Evolutionary conservation across 2,888 invertebrate genomes (phyloP), one percentile per base, ranked within the genome.

Genomic region (Catocala fraxini): DNA sequence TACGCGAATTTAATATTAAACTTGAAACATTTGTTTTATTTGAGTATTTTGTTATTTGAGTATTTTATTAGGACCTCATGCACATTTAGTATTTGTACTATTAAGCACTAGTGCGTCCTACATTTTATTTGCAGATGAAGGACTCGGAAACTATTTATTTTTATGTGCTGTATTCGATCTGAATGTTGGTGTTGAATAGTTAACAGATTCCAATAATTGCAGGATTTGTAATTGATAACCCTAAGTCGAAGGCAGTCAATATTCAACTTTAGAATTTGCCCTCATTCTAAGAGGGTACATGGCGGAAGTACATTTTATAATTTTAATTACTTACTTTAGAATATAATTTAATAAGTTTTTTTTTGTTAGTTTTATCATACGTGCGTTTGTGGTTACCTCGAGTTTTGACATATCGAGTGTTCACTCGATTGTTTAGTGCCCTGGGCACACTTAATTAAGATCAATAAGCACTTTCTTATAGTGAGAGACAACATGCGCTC

Each of bases 301-400:
- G 79, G 78, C 79, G 67, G 71, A 85, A 90, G 89, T 89, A 89
- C 89, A 88, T 83, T 85, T 85, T 79, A 78, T 73, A 77, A 69
- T 70, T 80, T 77, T 79, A 71, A 56, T 75, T 73, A 73, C 59
- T 67, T 68, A 73, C 59, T 73, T 68, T 71, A 71, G 73, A 70
- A 68, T 70, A 63, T 65, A 66, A 55, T 65, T 66, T 64, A 68
- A 68, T 71, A 61, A 61, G 57, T 71, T 65, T 74, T 75, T 73
- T 76, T 70, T 25, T 25, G 25, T 25, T 76, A 68, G 66, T 73
- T 80, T 76, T 71, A 73, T 55, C 71, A 70, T 55, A 58, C 25
- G 68, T 79, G 72, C 69, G 69, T 79, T 75, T 77, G 80, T 75
- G 75, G 84, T 86, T 86, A 85, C 85, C 82, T 83, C 80, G 77